Evolutionary conservation across 2,113 vertebrate species (phyloP).

Genomic region (Triplophysa dalaica): DNA sequence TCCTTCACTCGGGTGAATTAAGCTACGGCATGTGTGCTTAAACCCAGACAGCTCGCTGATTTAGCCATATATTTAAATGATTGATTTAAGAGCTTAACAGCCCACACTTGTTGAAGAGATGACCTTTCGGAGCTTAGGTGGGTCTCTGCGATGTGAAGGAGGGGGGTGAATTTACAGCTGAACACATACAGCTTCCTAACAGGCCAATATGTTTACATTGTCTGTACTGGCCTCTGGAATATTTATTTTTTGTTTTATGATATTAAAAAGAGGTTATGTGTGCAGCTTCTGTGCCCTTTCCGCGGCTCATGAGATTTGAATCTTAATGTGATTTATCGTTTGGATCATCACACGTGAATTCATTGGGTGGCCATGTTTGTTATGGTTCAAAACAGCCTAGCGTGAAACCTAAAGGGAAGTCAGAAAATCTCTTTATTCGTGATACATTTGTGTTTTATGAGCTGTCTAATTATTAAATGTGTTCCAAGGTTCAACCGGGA

Average conservation of each 20-base stretch:
- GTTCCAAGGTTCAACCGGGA: conserved; percentile 64
- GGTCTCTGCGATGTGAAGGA: conserved; percentile 13
- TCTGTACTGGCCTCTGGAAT: conserved; percentile 50
- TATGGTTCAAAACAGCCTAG: conserved; percentile 62
- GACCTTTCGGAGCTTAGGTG: conserved; percentile 40
- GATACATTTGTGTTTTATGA: conserved; percentile 70
- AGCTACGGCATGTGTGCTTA: conserved; percentile 75
- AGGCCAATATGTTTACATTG: conserved; percentile 63
- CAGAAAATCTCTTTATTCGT: conserved; percentile 51
- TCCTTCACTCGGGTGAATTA: conserved; percentile 73
- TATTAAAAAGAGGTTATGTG: conserved; percentile 30
- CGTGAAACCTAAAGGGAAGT: conserved; percentile 60
- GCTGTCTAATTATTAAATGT: conserved; percentile 77
- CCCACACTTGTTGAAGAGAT: conserved; percentile 63
- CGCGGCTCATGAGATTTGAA: conserved; percentile 59
- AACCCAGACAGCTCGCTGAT: conserved; percentile 71
- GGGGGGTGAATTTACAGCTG: conserved; percentile 41
- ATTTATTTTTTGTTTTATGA: conserved; percentile 58
- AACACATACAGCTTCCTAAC: conserved; percentile 58
- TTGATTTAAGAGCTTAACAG: conserved; percentile 71
- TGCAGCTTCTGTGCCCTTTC: conserved; percentile 58
- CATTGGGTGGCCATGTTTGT: conserved; percentile 70
- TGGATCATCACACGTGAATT: conserved; percentile 68
- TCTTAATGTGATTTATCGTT: conserved; percentile 70
- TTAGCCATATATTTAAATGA: conserved; percentile 75